Base-by-base conservation (phyloP, 2,113 vertebrate species). In the Struthio camelus region DNA sequence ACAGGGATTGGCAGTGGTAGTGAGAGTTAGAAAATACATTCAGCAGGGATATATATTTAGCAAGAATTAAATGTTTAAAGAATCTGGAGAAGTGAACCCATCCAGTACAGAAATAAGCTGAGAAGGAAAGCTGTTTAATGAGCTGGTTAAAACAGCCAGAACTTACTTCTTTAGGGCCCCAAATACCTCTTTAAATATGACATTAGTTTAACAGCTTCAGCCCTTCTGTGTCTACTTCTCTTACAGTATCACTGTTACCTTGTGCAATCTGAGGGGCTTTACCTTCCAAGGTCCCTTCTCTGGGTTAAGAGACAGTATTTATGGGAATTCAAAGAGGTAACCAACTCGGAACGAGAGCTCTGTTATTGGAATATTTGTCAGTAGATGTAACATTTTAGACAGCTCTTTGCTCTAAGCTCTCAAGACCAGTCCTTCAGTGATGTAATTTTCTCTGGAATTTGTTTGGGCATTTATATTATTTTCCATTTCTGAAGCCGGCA, bases 21-120 rank as follows among this genome's bases (percentile, higher is more conserved):
- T 58, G 36, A 73, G 71, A 91, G 80, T 85, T 76, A 59, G 58
- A 86, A 94, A 91, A 87, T 10, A 36, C 36, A 27, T 84, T 90
- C 90, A 80, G 10, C 58, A 72, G 81, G 54, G 62, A 70, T 82
- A 38, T 66, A 48, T 23, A 18, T 85, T 65, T 85, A 90, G 30
- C 67, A 85, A 73, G 32, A 77, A 77, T 58, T 27, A 77, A 83
- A 75, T 64, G 66, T 62, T 89, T 67, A 51, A 46, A 82, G 50
- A 78, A 87, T 6, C 5, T 46, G 13, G 50, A 77, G 38, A 79
- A 65, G 3, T 70, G 34, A 91, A 91, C 19, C 5, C 3, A 66
- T 69, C 28, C 18, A 80, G 23, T 20, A 72, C 14, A 82, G n/a
- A n/a, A 40, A 81, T 40, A 77, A 83, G 10, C 20, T 77, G 56